These are phyloP conservation scores for Lasaia peninsularis DNA, from an alignment of 1,140 invertebrate genomes.

Conservation along the genomic window DNA sequence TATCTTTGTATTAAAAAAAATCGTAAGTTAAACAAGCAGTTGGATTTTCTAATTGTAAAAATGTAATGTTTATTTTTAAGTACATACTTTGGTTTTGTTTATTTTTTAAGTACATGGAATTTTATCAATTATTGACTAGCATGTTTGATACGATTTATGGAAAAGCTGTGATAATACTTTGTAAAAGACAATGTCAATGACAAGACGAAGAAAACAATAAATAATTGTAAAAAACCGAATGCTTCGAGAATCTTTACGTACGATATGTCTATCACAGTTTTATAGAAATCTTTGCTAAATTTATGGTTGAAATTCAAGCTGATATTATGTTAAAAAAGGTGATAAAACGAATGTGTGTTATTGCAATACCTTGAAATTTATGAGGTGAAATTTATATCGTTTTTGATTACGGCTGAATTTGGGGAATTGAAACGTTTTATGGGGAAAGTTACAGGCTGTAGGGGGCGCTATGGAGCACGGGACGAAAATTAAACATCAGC, in stretches of 20 bases:
- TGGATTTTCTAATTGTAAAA: too few species aligned
- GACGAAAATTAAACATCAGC: not conserved
- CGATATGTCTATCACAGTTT: not conserved
- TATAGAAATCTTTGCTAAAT: not conserved
- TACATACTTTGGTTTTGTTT: too few species aligned
- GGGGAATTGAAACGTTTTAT: conserved; percentile 10
- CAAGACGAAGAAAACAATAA: too few species aligned
- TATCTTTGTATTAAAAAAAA: too few species aligned
- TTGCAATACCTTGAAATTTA: conserved; percentile 5
- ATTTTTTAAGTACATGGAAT: too few species aligned
- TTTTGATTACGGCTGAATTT: conserved; percentile 6
- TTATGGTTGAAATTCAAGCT: conserved; percentile 7
- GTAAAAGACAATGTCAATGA: too few species aligned
- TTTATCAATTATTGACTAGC: too few species aligned
- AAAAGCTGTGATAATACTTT: too few species aligned
- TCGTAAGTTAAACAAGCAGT: too few species aligned
- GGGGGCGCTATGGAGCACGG: not conserved
- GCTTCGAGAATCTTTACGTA: not conserved
- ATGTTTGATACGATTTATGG: too few species aligned
- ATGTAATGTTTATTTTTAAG: too few species aligned
- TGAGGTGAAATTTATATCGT: conserved; percentile 2
- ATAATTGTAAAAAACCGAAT: too few species aligned
- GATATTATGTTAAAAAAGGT: conserved; percentile 8
- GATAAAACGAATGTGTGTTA: conserved; percentile 7
- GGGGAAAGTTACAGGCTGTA: not conserved